Conservation (phyloP, 2,888 invertebrate genomes). For the Cosmia pyralina region DNA sequence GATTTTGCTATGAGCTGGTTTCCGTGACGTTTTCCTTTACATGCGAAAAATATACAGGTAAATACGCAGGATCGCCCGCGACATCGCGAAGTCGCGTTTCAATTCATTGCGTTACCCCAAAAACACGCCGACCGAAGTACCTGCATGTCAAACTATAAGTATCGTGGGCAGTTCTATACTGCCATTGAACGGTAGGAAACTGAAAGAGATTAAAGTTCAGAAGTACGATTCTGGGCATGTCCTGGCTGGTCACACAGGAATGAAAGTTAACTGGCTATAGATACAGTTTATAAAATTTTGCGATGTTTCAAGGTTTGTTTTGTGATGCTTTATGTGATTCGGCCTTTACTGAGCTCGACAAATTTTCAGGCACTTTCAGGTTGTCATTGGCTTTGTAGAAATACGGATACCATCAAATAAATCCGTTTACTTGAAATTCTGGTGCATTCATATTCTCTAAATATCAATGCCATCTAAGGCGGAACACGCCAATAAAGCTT, state of each 20-base stretch:
- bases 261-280: too few species aligned
- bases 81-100: constrained; percentile 42
- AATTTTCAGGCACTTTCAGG: neutral
- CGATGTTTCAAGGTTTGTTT: neutral
- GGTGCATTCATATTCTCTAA: constrained; percentile 5
- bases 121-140: neutral
- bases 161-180: neutral
- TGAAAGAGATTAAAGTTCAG: neutral
- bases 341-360: neutral
- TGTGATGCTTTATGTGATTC: constrained; percentile 3
- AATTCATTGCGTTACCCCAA: constrained; percentile 1
- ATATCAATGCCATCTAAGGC: constrained; percentile 23
- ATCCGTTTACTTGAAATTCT: constrained; percentile 1
- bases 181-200: neutral
- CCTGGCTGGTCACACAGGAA: neutral
- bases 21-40: constrained; percentile 42
- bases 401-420: neutral
- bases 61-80: constrained; percentile 35
- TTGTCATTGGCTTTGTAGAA: neutral
- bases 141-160: constrained; percentile 9
- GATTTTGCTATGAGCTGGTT: constrained; percentile 30
- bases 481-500: constrained; percentile 30
- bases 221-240: neutral
- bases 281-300: neutral
- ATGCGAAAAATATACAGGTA: constrained; percentile 44